These are phyloP conservation scores for Hirtodrosophila histrioides DNA, from an alignment of 2,888 invertebrate species.

Conservation along the genomic window DNA sequence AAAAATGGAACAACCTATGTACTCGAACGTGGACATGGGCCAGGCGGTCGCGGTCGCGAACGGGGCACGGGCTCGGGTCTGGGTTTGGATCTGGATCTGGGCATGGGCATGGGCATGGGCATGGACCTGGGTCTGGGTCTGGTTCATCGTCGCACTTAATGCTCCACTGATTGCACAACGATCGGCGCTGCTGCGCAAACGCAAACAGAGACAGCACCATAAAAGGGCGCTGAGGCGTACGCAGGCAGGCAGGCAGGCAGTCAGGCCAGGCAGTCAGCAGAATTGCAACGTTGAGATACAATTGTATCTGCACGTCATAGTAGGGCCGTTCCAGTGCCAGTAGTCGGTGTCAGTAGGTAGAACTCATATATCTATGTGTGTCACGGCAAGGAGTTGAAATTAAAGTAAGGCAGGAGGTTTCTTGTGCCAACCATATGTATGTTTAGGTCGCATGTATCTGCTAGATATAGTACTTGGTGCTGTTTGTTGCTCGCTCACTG, in stretches of 20 bases:
- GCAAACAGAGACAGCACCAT: conserved; percentile 51
- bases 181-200: conserved; percentile 59
- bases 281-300: conserved; percentile 57
- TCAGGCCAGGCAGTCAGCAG: conserved; percentile 23
- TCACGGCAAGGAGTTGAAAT: conserved; percentile 80
- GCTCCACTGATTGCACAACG: conserved; percentile 83
- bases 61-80: conserved; percentile 3
- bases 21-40: conserved; percentile 21
- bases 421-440: conserved; percentile 72
- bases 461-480: conserved; percentile 41
- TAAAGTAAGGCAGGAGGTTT: conserved; percentile 84
- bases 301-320: conserved; percentile 63
- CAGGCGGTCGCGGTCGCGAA: too few species aligned
- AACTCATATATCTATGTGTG: conserved; percentile 73
- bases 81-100: conserved; percentile 15
- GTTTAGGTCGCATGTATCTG: conserved; percentile 60
- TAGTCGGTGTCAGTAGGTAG: conserved; percentile 76
- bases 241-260: conserved; percentile 23
- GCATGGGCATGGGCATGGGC: conserved; percentile 1
- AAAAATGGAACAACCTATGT: conserved; percentile 75
- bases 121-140: conserved; percentile 8
- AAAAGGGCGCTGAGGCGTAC: conserved; percentile 57
- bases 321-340: conserved; percentile 4
- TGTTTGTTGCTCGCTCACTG: conserved; percentile 30
- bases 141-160: conserved; percentile 67